Percentiles rank a stretch among this genome's conserved stretches.
Conservation (phyloP, 2,888 invertebrate genomes). For the Congeria kusceri region DNA sequence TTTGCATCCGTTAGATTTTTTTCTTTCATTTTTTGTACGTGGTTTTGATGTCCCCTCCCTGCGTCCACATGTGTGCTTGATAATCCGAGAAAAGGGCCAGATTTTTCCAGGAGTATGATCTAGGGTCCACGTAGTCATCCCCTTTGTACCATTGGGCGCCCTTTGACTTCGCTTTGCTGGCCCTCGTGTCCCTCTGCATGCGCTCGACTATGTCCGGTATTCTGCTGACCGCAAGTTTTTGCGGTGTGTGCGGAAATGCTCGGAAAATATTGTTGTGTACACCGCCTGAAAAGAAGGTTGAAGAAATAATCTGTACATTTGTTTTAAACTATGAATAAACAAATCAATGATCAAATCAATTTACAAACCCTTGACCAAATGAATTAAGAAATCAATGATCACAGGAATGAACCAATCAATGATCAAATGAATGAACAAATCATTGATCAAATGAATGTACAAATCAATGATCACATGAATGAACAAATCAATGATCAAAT, state of each 20-base stretch:
- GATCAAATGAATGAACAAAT: no score
- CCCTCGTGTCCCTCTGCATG: constrained; percentile 61
- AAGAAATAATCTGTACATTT: no score
- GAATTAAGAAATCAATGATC: no score
- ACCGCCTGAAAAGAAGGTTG: constrained; percentile 9
- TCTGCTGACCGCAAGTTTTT: constrained; percentile 57
- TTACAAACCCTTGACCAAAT: no score
- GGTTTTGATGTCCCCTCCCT: constrained; percentile 50
- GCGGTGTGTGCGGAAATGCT: constrained; percentile 45
- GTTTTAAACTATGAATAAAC: no score
- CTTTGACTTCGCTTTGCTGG: constrained; percentile 57
- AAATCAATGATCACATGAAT: no score
- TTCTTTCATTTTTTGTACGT: constrained; percentile 49
- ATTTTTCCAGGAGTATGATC: constrained; percentile 63
- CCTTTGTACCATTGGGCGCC: constrained; percentile 59
- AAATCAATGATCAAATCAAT: no score
- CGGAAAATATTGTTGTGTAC: constrained; percentile 61
- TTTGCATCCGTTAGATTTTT: no score
- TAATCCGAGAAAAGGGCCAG: constrained; percentile 61
- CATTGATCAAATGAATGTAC: no score
- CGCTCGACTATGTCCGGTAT: constrained; percentile 60
- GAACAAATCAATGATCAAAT: no score
- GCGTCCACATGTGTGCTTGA: constrained; percentile 62
- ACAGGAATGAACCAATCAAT: no score
- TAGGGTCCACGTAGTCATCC: constrained; percentile 58